Evolutionary conservation across 2,113 vertebrate genomes (phyloP), one percentile per base, ranked within the genome.

Genomic region (Cyprinodon tularosa): DNA sequence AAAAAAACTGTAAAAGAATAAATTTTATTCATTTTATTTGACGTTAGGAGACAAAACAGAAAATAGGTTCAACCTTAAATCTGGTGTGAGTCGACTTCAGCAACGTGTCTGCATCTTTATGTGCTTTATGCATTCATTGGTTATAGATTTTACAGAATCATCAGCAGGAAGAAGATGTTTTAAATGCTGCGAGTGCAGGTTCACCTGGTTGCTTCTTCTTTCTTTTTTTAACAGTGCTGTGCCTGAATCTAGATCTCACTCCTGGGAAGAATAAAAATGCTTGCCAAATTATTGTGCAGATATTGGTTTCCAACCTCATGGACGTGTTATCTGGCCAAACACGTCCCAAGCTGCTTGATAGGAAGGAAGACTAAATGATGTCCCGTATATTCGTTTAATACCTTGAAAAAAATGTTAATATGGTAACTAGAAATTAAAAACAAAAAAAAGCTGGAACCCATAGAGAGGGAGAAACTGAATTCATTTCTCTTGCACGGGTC

Each of bases 301-400:
- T 90, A 85, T 90, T 88, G 80, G 80, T 88, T 87, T 88, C 81
- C 75, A 29, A 47, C 37, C 9, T 87, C 88, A 88, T 85, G 80
- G 82, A 76, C 66, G 48, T 62, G 72, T 83, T 88, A 86, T 88
- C 78, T 79, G 53, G 78, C 77, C 73, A 81, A 82, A 86, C 61
- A 60, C 11, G 73, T 86, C 86, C 82, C 77, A 72, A 66, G 83
- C 69, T 70, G 71, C 76, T 72, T 70, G 48, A 84, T 36, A 11
- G 45, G 57, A 65, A 66, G 40, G 71, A 47, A 39, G 74, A 40
- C 71, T 78, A 80, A 87, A 82, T 73, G 65, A 79, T 77, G 82
- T 83, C 76, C 61, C 13, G 70, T 40, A 39, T 37, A 70, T 77
- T 84, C 70, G 59, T 76, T 81, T 88, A 79, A 83, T 81, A 80